Conservation (phyloP, 2,888 invertebrate genomes). For the Alloscopus bannaensis region DNA sequence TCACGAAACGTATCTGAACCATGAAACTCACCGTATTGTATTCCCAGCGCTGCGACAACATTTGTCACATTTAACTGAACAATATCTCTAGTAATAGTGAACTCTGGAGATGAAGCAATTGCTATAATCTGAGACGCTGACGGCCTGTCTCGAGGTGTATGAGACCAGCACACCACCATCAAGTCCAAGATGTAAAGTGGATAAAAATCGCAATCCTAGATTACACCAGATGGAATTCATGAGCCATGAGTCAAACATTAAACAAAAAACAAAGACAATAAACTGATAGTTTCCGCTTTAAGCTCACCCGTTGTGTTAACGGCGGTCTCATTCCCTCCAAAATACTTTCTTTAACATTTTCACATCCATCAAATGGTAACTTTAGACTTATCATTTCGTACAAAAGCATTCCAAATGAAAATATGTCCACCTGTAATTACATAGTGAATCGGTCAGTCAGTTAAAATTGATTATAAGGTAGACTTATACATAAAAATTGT, state of each 20-base stretch:
- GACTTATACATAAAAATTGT: too few relatives aligned
- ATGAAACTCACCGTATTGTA: slow-evolving; percentile 74
- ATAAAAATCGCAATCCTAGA: slow-evolving; percentile 78
- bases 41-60: slow-evolving; percentile 80
- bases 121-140: slow-evolving; percentile 96
- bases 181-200: slow-evolving; percentile 93
- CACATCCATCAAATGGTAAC: slow-evolving; percentile 96
- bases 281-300: neutral
- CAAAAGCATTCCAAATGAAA: slow-evolving; percentile 98
- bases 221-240: neutral
- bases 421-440: slow-evolving; percentile 88
- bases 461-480: too few relatives aligned
- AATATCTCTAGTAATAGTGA: slow-evolving; percentile 89
- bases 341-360: slow-evolving; percentile 97
- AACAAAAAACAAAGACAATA: too few relatives aligned
- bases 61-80: slow-evolving; percentile 83
- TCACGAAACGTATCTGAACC: neutral
- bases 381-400: slow-evolving; percentile 95
- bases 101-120: slow-evolving; percentile 93
- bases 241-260: neutral
- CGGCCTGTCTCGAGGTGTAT: slow-evolving; percentile 86
- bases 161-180: slow-evolving; percentile 98
- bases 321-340: slow-evolving; percentile 95
- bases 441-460: too few relatives aligned
- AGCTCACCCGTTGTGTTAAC: slow-evolving; percentile 85